phyloP scores from a whole-genome alignment of 2,797 vertebrate species.

The Coreius guichenoti region DNA sequence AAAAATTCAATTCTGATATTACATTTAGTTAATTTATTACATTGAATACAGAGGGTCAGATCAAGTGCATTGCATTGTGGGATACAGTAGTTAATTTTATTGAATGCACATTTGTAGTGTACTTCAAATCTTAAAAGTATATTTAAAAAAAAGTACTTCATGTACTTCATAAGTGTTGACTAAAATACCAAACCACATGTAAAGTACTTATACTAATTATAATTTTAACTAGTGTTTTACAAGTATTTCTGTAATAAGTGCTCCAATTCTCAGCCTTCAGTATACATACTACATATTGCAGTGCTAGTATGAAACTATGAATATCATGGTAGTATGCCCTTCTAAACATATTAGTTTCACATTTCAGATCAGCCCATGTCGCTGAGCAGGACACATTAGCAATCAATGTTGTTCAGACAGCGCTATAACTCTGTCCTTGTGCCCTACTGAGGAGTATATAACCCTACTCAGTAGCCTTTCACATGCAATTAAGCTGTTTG shows the following conservation, averaged over 20 bases:
- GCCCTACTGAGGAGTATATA: conserved; percentile 50
- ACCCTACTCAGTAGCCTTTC: conserved; percentile 81
- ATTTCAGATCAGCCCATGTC: not conserved
- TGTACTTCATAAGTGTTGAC: not conserved
- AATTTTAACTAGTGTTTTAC: not conserved
- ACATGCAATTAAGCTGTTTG: conserved; percentile 93
- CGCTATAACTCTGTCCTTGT: conserved; percentile 7
- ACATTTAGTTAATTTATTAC: not conserved
- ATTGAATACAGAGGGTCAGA: not conserved
- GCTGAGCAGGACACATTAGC: conserved; percentile 38
- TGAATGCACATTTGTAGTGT: not conserved
- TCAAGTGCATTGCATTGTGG: not conserved
- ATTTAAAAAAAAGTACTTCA: not conserved
- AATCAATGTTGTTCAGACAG: conserved; percentile 38
- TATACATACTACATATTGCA: not conserved
- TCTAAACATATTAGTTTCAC: not conserved
- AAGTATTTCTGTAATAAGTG: not conserved
- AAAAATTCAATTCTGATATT: not conserved
- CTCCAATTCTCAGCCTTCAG: not conserved
- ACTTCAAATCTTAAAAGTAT: not conserved
- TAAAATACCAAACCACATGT: too few species aligned
- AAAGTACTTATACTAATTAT: too few species aligned
- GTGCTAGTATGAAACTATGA: not conserved
- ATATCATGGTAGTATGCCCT: not conserved
- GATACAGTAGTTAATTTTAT: not conserved